Base-by-base conservation (phyloP, 2,888 invertebrate species). In the Heliconius ismenius region DNA sequence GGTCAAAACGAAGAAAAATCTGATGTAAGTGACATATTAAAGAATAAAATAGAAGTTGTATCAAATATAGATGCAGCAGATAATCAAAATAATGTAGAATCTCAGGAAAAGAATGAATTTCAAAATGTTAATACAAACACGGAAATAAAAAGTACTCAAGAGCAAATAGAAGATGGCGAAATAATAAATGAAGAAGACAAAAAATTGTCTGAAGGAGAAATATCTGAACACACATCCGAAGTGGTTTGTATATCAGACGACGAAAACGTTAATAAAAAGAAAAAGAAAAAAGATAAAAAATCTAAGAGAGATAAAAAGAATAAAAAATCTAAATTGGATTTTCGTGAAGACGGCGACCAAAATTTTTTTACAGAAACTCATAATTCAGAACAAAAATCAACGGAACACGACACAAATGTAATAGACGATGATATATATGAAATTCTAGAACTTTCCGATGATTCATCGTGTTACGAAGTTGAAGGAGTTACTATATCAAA, bases 211-310 rank as follows among this genome's bases (percentile, higher is more conserved):
- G 92, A 92, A 74, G 92, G 92, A 9, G 92, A 92, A 81, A 58
- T 92, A 39, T 84, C 88, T 87, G 67, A 93, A 90, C 80, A 87
- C 0, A 84, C 87, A 79, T 89, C 92, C 0, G 95, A 95, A 87
- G 92, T 95, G 0, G 91, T 95, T 4, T 94, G 93, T 32, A 95
- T 95, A 79, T 94, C 94, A 1, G 94, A 94, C 63, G 93, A 94
- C 3, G 92, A 93, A 62, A 80, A 69, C 1, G 78, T 79, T 4
- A 84, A 80, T 43, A 84, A 85, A 74, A 88, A 85, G 76, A 83
- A 84, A 36, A 87, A 88, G 58, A 89, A 89, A 79, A 90, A 89
- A 79, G 88, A 90, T 75, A 92, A 92, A 79, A 95, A 91, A 86
- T 92, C 85, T 81, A 95, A 85, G 85, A 95, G 87, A 85, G 85